Base-by-base conservation (phyloP, 2,888 invertebrate genomes). In the Megalurothrips usitatus region DNA sequence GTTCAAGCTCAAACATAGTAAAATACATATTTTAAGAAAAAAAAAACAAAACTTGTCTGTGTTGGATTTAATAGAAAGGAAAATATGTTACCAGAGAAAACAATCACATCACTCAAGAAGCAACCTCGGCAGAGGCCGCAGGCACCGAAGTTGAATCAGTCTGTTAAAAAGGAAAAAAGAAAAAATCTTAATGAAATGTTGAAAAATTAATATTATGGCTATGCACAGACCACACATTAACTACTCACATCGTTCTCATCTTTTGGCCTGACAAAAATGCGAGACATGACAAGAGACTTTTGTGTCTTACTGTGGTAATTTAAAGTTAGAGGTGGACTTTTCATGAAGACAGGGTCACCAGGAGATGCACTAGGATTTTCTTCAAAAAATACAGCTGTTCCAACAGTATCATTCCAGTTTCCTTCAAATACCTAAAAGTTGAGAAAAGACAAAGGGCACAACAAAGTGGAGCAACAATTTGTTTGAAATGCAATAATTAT, bases 381-480 rank as follows among this genome's bases (percentile, higher is more conserved):
- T 75, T 75, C 68, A 75, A 75, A 75, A 26, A 75, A 75, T 26
- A 75, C 68, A 10, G 68, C 68, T 10, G 68, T 75, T 26, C 68
- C 68, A 1, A 75, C 23, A 26, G 68, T 75, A 26, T 75, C 68
- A 26, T 12, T 75, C 68, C 68, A 75, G 26, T 75, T 75, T 26
- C 68, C 68, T 26, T 75, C 68, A 75, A 75, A 75, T 23, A 75
- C 68, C 68, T 75, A 58, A 58, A 58, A 58, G 11, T n/a, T n/a
- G 23, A 23, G 26, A 11, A 26, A 26, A 1, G 9, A 26, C 10
- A 23, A 23, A 68, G n/a, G n/a, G n/a, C n/a, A n/a, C n/a, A 68
- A 68, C 23, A 68, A 23, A 23, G 63, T n/a, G 17, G 63, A n/a
- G 9, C 49, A 52, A 52, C 17, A n/a, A n/a, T 52, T 52, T 52